Base-by-base conservation (phyloP, 2,888 invertebrate species). In the Agonopterix heracliana region DNA sequence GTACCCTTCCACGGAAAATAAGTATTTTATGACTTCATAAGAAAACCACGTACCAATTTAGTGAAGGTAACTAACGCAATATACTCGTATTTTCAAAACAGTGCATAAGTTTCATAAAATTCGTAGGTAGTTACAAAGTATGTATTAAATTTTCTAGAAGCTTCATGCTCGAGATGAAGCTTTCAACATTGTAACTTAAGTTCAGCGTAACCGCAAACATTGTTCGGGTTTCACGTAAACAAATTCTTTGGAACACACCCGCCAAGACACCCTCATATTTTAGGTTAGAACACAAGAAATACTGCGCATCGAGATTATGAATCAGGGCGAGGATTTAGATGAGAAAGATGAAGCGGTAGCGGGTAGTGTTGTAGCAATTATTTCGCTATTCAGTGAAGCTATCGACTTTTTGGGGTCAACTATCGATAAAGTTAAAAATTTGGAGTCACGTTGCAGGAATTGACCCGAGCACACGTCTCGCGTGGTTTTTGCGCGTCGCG, bases 221-320 rank as follows among this genome's bases (percentile, higher is more conserved):
- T 35, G 52, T 50, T 55, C 52, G 56, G 42, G 26, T 7, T 26
- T 26, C 26, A 26, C 26, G 26, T 44, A 49, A 52, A 64, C 61
- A 66, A 63, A 66, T 64, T 63, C 57, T 26, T 53, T 57, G 45
- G 53, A 60, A 56, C 57, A 54, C 55, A 54, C 55, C 46, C 56
- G 46, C 36, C 45, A 40, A 53, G 53, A 59, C 57, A 44, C 56
- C 53, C 52, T 63, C 59, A 65, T 65, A 66, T 65, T 64, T 66
- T 57, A 65, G 64, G 54, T 48, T 40, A 45, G 51, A 53, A 53
- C 52, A 47, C 59, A 63, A 62, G 60, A 63, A 63, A 63, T 61
- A 63, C 35, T 53, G 57, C 45, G 41, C 49, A 50, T 55, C 44
- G 51, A 44, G 53, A 51, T 54, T 52, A 46, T 45, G 48, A 54